Conservation (phyloP, 2,113 vertebrate species). For the Numida meleagris region DNA sequence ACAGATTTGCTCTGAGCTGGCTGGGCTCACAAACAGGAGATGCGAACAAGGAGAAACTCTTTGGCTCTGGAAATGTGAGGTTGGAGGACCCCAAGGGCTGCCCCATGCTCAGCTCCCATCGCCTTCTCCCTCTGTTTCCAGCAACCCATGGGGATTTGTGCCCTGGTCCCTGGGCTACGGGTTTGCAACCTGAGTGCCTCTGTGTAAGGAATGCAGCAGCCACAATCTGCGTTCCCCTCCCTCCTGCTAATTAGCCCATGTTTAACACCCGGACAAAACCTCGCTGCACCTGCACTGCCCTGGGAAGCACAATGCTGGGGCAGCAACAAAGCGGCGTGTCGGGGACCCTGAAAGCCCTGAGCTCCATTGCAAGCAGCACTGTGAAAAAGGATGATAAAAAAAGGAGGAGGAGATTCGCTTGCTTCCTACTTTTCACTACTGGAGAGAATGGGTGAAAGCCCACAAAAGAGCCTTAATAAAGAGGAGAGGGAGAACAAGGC, state of each 20-base stretch:
- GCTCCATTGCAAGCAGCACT: background rate
- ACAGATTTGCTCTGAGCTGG: background rate
- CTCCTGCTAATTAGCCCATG: background rate
- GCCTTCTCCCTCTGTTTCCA: background rate
- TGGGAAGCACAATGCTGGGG: slow-evolving; percentile 33
- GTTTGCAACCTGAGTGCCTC: background rate
- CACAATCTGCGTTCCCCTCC: background rate
- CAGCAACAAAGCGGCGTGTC: slow-evolving; percentile 56
- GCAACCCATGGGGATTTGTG: background rate
- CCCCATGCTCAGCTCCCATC: background rate
- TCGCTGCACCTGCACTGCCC: slow-evolving; percentile 67
- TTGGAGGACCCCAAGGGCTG: background rate
- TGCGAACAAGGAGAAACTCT: background rate
- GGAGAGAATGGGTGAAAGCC: slow-evolving; percentile 58
- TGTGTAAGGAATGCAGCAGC: background rate
- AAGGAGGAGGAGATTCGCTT: slow-evolving; percentile 48
- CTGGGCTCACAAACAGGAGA: background rate
- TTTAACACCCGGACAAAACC: slow-evolving; percentile 56
- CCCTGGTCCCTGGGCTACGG: fast-evolving
- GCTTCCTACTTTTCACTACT: slow-evolving; percentile 40
- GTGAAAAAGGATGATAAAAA: slow-evolving; percentile 7
- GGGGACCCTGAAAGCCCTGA: slow-evolving; percentile 45
- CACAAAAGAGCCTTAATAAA: slow-evolving; percentile 63
- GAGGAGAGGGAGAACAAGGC: slow-evolving; percentile 35
- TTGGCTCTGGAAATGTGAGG: background rate